phyloP scores from a whole-genome alignment of 2,888 invertebrate genomes.

The Leptinotarsa haldemani region DNA sequence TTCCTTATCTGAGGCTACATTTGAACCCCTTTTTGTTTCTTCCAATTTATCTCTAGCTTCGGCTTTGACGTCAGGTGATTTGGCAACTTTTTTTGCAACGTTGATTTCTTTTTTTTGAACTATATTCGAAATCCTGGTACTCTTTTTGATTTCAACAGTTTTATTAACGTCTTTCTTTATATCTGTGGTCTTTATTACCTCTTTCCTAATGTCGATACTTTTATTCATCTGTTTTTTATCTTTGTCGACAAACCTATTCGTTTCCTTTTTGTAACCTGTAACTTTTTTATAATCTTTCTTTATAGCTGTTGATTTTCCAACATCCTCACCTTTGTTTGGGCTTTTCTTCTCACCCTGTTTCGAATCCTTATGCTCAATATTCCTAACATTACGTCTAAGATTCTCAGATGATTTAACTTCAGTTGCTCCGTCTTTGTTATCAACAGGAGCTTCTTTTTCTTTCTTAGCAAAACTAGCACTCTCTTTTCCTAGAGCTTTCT shows the following conservation, averaged over 20 bases:
- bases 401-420: slow-evolving; percentile 37
- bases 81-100: slow-evolving; percentile 30
- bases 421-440: slow-evolving; percentile 32
- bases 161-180: slow-evolving; percentile 41
- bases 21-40: not conserved
- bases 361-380: slow-evolving; percentile 32
- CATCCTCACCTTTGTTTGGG: slow-evolving; percentile 18
- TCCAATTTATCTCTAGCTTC: slow-evolving; percentile 23
- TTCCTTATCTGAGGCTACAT: slow-evolving; percentile 5
- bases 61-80: slow-evolving; percentile 10
- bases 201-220: slow-evolving; percentile 56
- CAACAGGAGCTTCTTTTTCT: slow-evolving; percentile 21
- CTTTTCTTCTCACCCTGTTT: slow-evolving; percentile 35
- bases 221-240: slow-evolving; percentile 42
- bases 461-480: not conserved
- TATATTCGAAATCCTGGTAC: slow-evolving; percentile 32
- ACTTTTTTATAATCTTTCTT: slow-evolving; percentile 48
- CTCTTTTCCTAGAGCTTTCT: not conserved
- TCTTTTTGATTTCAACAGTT: slow-evolving; percentile 33
- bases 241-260: slow-evolving; percentile 40
- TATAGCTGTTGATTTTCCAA: slow-evolving; percentile 32
- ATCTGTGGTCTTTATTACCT: slow-evolving; percentile 58
- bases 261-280: slow-evolving; percentile 46
- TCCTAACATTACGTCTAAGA: slow-evolving; percentile 40
- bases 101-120: slow-evolving; percentile 32